These are phyloP conservation scores for Malurus cyaneus DNA, from an alignment of 2,113 vertebrate genomes.

Conservation along the genomic window DNA sequence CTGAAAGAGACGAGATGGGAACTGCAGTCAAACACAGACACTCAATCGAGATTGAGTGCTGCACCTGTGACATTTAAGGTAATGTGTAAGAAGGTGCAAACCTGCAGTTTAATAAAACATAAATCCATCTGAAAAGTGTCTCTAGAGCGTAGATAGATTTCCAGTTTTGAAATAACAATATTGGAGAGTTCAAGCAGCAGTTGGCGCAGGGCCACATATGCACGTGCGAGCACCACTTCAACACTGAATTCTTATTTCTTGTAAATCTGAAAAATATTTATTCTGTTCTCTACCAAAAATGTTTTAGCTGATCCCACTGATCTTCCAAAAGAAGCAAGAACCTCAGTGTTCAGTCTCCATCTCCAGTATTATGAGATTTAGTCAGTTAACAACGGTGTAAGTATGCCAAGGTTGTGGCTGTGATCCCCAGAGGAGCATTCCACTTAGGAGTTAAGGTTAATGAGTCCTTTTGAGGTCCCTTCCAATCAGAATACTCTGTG, in stretches of 20 bases:
- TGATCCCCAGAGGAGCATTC: not conserved
- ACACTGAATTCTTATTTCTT: not conserved
- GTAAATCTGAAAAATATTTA: not conserved
- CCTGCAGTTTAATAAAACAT: constrained; percentile 23
- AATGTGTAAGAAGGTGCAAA: constrained; percentile 15
- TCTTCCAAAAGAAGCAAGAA: not conserved
- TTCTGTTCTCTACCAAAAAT: not conserved
- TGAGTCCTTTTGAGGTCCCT: not conserved
- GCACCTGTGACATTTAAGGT: not conserved
- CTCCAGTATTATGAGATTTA: not conserved
- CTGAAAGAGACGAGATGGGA: not conserved
- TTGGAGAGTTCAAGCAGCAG: not conserved
- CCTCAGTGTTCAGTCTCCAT: not conserved
- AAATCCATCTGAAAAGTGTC: constrained; percentile 11
- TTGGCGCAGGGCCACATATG: not conserved
- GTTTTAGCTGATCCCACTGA: not conserved
- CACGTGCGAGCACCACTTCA: not conserved
- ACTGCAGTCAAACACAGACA: not conserved
- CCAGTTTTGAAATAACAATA: not conserved
- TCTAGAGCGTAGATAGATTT: not conserved
- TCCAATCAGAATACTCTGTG: not conserved
- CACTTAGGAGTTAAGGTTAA: not conserved
- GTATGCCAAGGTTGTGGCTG: not conserved
- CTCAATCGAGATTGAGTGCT: not conserved
- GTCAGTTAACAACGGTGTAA: not conserved